phyloP scores from a whole-genome alignment of 2,888 invertebrate species.

The Xanthia icteritia region DNA sequence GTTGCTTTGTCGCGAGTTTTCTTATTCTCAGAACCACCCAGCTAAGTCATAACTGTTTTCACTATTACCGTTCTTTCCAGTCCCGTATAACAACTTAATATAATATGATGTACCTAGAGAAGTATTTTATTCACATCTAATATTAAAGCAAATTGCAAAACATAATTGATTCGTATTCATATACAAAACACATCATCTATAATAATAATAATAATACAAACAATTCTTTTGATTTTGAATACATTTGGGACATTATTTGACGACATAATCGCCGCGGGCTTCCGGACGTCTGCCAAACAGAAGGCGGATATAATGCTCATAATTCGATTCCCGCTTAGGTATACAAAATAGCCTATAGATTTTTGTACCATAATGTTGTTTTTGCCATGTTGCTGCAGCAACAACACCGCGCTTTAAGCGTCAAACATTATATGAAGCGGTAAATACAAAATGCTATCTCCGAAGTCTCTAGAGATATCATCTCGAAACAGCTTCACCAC shows the following conservation, averaged over 20 bases:
- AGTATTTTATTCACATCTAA: conserved; percentile 9
- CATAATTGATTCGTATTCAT: neutral
- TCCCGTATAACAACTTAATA: conserved; percentile 9
- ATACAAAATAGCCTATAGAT: conserved; percentile 7
- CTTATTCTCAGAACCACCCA: conserved; percentile 28
- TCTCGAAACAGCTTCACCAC: conserved; percentile 46
- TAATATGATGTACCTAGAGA: neutral
- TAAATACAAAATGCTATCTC: conserved; percentile 55
- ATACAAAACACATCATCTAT: conserved; percentile 7
- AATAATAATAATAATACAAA: conserved; percentile 20
- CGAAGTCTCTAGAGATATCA: conserved; percentile 37
- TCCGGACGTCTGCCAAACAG: conserved; percentile 24
- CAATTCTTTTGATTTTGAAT: conserved; percentile 5
- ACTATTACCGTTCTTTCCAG: conserved; percentile 14
- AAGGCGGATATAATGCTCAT: conserved; percentile 36
- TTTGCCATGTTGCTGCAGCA: neutral
- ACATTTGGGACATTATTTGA: conserved; percentile 31
- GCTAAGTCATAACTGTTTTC: conserved; percentile 38
- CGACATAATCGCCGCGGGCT: conserved; percentile 19
- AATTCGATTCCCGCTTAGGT: conserved; percentile 28
- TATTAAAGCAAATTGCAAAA: neutral
- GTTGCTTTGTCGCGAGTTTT: conserved; percentile 44
- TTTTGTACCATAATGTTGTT: conserved; percentile 10
- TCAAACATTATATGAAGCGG: conserved; percentile 34
- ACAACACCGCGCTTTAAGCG: neutral